phyloP scores from a whole-genome alignment of 2,797 vertebrate species.

The Coregonus suidteri region DNA sequence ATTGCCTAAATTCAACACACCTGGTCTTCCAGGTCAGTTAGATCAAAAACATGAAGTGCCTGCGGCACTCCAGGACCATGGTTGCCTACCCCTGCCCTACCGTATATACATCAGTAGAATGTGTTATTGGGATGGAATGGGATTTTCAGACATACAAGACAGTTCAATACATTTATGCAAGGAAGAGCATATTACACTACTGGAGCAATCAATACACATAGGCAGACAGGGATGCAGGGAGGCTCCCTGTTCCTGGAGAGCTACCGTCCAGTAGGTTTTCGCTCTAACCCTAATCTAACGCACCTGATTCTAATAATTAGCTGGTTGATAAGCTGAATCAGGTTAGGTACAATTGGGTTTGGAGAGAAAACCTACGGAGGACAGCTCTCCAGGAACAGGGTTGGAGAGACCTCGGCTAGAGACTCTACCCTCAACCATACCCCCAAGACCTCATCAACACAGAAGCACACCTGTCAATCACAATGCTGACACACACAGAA shows the following conservation, averaged over 20 bases:
- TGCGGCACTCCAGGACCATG: no score
- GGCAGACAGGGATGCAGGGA: not conserved
- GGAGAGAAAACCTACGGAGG: no score
- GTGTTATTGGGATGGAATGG: not conserved
- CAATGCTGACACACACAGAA: not conserved
- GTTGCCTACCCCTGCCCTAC: not conserved
- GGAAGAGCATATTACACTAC: not conserved
- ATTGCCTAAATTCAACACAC: no score
- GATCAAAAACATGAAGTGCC: no score
- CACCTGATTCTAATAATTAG: no score
- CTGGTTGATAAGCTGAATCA: no score
- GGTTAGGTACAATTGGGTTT: no score
- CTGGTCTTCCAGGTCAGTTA: no score
- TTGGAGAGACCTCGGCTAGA: not conserved
- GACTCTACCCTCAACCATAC: not conserved
- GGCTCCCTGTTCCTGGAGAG: not conserved
- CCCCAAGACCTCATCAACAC: not conserved
- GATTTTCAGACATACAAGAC: not conserved
- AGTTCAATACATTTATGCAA: not conserved
- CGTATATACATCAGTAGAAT: constrained; percentile 12
- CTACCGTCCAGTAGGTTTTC: no score
- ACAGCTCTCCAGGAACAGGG: no score
- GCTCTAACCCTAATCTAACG: no score
- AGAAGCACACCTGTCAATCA: constrained; percentile 15
- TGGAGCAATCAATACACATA: not conserved